Base-by-base conservation (phyloP, 2,797 vertebrate species). In the Sparidentex hasta region DNA sequence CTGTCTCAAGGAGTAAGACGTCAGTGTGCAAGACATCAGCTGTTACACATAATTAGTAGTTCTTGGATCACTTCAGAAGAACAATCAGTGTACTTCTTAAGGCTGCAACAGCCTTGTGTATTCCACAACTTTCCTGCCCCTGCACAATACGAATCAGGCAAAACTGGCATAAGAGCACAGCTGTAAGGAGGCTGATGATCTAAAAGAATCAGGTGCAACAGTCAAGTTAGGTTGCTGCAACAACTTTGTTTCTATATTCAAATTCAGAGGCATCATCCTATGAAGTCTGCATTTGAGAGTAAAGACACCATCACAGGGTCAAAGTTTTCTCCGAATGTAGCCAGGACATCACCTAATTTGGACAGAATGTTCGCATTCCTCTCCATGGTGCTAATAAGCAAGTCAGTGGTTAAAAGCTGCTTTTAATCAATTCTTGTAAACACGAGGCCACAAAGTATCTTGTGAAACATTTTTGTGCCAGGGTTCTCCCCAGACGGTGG, bases 31-130 rank as follows among this genome's bases (percentile, higher is more conserved):
- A 13, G n/a, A 57, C 54, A 25, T 27, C 50, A 58, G 44, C 46
- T 27, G 21, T 44, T 71, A 51, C 12, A 27, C 61, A 23, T 46
- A 47, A 65, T 56, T 70, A 64, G 21, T 23, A 56, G 29, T n/a
- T 12, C 6, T 33, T 65, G 9, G 16, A 67, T 52, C 23, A 21
- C 48, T 55, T 46, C 6, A 8, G 44, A 64, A 54, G 16, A 62
- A 55, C 4, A 12, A 51, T 44, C 17, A 33, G 13, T 64, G 58
- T 18, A 64, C 44, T 66, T 71, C 11, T 55, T 46, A 23, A 23
- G 63, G 62, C 9, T 9, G 3, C 47, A 62, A 17, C 20, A 64
- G 21, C 17, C 25, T n/a, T 16, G 25, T 61, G 21, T 25, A 12
- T 44, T 70, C 38, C 21, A 27, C 51, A 46, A 21, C 29, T 20